Base-by-base conservation (phyloP, 2,888 invertebrate species). In the Dasypolia templi region DNA sequence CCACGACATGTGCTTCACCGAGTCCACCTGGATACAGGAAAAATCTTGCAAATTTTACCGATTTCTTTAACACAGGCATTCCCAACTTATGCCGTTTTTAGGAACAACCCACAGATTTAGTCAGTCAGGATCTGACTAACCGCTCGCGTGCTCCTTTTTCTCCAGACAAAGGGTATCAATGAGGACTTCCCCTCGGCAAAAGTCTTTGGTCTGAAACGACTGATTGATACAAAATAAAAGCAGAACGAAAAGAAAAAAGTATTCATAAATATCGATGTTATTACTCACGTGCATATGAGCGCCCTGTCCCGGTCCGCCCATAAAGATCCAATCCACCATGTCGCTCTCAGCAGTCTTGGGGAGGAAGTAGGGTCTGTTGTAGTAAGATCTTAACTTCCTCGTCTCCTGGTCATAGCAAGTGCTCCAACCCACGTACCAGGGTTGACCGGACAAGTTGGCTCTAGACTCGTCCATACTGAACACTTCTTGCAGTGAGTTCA, bases 321-420 rank as follows among this genome's bases (percentile, higher is more conserved):
- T 99, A 92, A 99, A 99, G 86, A 99, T 98, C 99, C 99, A 99
- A 93, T 99, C 99, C 0, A 98, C 97, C 79, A 98, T 98, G 89
- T 98, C 98, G 88, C 98, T 98, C 93, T 99, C 99, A 0, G 99
- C 98, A 0, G 97, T 97, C 51, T 94, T 94, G 0, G 99, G 99
- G 67, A 99, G 96, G 93, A 99, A 99, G 91, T 99, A 99, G 0
- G 99, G 99, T 49, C 98, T 96, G 1, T 96, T 94, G 92, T 99
- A 99, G 91, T 98, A 98, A 70, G 97, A 92, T 63, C 99, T 97
- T 71, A 99, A 95, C 58, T 97, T 96, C 87, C 97, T 97, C 0
- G 98, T 98, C 71, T 98, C 98, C 62, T 97, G 97, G 46, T 98
- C 97, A 91, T 99, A 98, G 91, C 99, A 99, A 89, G 99, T 99